A percentile compares a stretch with the other conserved stretches of the same genome.
These are phyloP conservation scores for Drosophila picticornis DNA, from an alignment of 2,888 invertebrate genomes.

Conservation along the genomic window DNA sequence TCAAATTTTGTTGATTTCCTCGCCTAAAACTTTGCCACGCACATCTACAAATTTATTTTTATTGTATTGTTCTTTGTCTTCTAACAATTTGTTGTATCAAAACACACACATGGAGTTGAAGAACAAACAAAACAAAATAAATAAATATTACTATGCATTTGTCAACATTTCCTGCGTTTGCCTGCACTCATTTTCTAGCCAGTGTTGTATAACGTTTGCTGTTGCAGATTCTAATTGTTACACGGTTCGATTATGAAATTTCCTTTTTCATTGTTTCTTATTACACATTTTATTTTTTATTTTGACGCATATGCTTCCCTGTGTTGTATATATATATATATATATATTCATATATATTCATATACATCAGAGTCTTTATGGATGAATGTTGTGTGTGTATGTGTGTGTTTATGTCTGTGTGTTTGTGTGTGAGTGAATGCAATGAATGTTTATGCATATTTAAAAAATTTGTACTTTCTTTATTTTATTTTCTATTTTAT, in stretches of 20 bases:
- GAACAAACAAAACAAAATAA: neutral
- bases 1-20: slow-evolving; percentile 63
- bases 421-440: slow-evolving; percentile 16
- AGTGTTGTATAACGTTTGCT: slow-evolving; percentile 19
- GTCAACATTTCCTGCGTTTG: neutral
- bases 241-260: neutral
- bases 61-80: neutral
- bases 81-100: slow-evolving; percentile 17
- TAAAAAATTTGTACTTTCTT: neutral
- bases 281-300: slow-evolving; percentile 7
- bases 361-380: slow-evolving; percentile 13
- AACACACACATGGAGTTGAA: neutral
- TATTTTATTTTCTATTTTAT: neutral
- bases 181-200: neutral
- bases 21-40: slow-evolving; percentile 21
- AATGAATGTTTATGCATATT: slow-evolving; percentile 12
- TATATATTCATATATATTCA: neutral
- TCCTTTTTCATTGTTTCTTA: neutral
- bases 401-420: slow-evolving; percentile 8
- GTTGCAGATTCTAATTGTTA: neutral
- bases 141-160: neutral
- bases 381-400: slow-evolving; percentile 7
- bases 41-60: neutral
- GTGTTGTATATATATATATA: neutral
- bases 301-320: slow-evolving; percentile 16